These are phyloP conservation scores for Rhizomys pruinosus DNA, from an alignment of 2,113 vertebrate genomes.

Conservation along the genomic window DNA sequence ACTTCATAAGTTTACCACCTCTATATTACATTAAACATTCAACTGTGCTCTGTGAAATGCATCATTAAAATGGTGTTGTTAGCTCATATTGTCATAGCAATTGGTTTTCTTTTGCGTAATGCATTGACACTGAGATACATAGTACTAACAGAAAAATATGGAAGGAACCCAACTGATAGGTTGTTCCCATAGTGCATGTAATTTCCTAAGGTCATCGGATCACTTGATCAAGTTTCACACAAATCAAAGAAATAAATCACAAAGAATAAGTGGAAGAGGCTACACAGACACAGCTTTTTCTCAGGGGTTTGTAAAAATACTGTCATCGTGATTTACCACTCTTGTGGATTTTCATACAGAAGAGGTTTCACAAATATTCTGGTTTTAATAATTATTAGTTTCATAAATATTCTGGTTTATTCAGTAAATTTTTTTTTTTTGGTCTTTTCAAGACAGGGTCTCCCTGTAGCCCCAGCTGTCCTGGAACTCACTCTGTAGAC, in stretches of 20 bases:
- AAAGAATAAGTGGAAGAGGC: not conserved
- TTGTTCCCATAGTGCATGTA: not conserved
- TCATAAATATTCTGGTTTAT: too few species aligned
- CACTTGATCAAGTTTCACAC: conserved; percentile 31
- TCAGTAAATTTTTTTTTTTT: too few species aligned
- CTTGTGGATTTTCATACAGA: not conserved
- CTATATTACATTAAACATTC: conserved; percentile 53
- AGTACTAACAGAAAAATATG: not conserved
- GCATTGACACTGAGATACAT: conserved; percentile 20
- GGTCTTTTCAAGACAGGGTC: too few species aligned
- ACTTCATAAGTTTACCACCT: conserved; percentile 16
- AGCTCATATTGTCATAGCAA: not conserved
- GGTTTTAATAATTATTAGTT: too few species aligned
- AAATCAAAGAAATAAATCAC: conserved; percentile 2
- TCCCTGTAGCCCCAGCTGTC: too few species aligned
- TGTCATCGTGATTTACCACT: not conserved
- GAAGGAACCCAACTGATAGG: conserved; percentile 11
- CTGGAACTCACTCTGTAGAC: too few species aligned
- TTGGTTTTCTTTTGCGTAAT: conserved; percentile 61
- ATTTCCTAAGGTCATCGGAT: conserved; percentile 22
- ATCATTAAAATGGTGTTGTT: conserved; percentile 71
- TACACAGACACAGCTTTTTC: not conserved
- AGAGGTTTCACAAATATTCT: not conserved
- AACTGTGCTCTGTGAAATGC: conserved; percentile 23
- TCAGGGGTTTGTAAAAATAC: not conserved